phyloP scores from a whole-genome alignment of 2,113 vertebrate genomes.

The Sinocyclocheilus anshuiensis region DNA sequence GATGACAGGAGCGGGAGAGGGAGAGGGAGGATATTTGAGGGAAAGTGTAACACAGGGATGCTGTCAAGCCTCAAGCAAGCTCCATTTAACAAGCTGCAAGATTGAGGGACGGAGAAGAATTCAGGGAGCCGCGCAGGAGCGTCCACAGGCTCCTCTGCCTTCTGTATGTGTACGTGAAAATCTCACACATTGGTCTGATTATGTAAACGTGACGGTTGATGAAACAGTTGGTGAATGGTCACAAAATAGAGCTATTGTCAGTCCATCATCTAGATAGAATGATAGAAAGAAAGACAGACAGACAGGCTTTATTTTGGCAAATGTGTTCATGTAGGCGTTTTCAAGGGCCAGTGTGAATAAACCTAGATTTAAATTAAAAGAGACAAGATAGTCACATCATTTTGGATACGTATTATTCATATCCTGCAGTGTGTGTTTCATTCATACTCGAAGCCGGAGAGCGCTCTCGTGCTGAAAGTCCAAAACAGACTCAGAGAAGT shows the following conservation, averaged over 20 bases:
- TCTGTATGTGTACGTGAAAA: background rate
- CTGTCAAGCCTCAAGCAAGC: constrained; percentile 77
- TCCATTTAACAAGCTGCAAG: constrained; percentile 77
- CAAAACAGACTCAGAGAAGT: no score
- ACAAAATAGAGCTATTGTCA: background rate
- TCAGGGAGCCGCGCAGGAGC: constrained; percentile 24
- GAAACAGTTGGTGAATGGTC: background rate
- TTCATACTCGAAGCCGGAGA: no score
- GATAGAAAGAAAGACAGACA: no score
- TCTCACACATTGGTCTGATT: background rate
- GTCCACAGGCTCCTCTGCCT: constrained; percentile 1
- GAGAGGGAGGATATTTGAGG: constrained; percentile 69
- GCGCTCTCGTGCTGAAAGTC: no score
- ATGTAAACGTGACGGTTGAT: background rate
- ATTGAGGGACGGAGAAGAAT: constrained; percentile 67
- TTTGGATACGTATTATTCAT: no score
- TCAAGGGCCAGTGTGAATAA: no score
- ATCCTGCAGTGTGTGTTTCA: no score
- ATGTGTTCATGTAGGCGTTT: no score
- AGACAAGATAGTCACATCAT: no score
- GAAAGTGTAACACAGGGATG: constrained; percentile 75
- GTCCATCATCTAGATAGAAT: background rate
- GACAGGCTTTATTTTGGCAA: no score
- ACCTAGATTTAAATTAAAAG: no score
- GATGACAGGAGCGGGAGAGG: constrained; percentile 64